Base-by-base conservation (phyloP, 2,113 vertebrate species). In the Ariopsis seemanni region DNA sequence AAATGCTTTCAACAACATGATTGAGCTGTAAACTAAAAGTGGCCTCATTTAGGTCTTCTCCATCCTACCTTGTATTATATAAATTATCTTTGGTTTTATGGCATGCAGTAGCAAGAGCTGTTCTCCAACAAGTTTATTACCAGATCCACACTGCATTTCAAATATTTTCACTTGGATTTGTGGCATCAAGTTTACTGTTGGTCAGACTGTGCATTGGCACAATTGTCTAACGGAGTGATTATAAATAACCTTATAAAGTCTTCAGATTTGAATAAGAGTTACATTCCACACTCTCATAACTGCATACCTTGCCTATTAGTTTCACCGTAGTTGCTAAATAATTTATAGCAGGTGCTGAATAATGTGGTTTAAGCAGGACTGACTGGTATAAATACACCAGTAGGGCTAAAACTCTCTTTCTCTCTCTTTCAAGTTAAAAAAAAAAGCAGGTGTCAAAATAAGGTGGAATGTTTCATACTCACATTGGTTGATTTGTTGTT, bases 11-110 rank as follows among this genome's bases (percentile, higher is more conserved):
- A 93, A 74, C 84, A 87, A 85, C 90, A 91, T 92, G 88, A 89
- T 89, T 90, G 71, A 90, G 87, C 84, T 91, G 78, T 91, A 88
- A 89, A 92, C 88, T 90, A 88, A 87, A 90, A 90, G 93, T 72
- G 89, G 91, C 82, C 85, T 91, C 55, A 67, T 63, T 65, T 42
- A 34, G 5, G 57, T 78, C 86, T 91, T 91, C 82, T 89, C 90
- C 83, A 83, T 53, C 71, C 82, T 87, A 42, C n/a, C 72, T 71
- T 53, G 60, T 55, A 60, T 67, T 65, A n/a, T 71, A 63, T 80
- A 27, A 85, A 57, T 27, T 85, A 58, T 82, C 77, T 78, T 57
- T 55, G 30, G 20, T 42, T 90, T 90, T 87, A 87, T 58, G 67
- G 27, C 67, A 67, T 81, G 74, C 58, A 25, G 71, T 50, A 71